Evolutionary conservation across 2,888 invertebrate genomes (phyloP).

Genomic region (Polydrusus tereticollis): DNA sequence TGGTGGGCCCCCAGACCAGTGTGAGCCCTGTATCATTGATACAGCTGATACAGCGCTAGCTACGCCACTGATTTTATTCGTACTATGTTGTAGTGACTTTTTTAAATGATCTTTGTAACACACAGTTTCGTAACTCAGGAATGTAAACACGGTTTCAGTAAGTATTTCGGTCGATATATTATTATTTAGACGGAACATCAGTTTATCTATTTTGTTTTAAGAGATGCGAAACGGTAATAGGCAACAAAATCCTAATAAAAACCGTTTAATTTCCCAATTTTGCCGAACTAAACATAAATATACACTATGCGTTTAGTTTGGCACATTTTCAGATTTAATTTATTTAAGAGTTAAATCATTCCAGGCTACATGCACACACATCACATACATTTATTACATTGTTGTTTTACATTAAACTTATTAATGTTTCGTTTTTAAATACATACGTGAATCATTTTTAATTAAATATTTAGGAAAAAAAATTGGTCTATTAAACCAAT

Average conservation of each 20-base stretch:
- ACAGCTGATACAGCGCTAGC: too few species aligned
- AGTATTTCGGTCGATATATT: slow-evolving; percentile 17
- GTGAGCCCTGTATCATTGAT: too few species aligned
- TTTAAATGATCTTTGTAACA: background rate
- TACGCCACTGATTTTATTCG: too few species aligned
- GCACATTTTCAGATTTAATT: slow-evolving; percentile 47
- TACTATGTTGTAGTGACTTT: background rate
- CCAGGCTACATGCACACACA: slow-evolving; percentile 31
- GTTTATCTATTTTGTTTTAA: slow-evolving; percentile 42
- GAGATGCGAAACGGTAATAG: slow-evolving; percentile 36
- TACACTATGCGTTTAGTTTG: slow-evolving; percentile 47
- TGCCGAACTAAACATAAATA: slow-evolving; percentile 47
- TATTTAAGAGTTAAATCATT: slow-evolving; percentile 43
- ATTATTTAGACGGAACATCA: slow-evolving; percentile 31
- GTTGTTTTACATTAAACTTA: slow-evolving; percentile 36
- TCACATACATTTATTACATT: slow-evolving; percentile 35
- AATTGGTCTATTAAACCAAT: background rate
- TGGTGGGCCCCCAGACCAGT: too few species aligned
- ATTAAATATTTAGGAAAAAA: slow-evolving; percentile 9
- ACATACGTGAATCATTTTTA: slow-evolving; percentile 25
- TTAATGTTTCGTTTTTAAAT: slow-evolving; percentile 30
- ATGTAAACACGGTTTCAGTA: slow-evolving; percentile 10
- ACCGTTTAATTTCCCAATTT: slow-evolving; percentile 42
- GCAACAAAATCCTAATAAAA: slow-evolving; percentile 46
- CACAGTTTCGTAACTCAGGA: background rate